Evolutionary conservation across 2,888 invertebrate genomes (phyloP), one percentile per base, ranked within the genome.

Genomic region (Drosophila neonasuta): DNA sequence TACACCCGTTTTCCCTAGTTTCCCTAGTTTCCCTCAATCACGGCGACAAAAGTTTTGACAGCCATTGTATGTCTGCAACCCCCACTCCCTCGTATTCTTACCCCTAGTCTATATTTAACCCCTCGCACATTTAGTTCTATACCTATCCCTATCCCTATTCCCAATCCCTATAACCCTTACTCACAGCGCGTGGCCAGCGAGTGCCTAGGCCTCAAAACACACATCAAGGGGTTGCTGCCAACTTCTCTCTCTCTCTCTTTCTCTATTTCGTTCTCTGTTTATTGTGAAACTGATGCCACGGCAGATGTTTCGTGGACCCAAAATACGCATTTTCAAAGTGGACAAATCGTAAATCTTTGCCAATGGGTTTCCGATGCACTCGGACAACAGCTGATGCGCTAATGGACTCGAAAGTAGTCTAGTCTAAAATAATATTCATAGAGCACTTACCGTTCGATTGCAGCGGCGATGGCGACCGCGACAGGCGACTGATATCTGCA

Each of bases 401-500:
- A 57, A 74, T 62, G 65, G 56, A 45, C 34, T 45, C 11, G 9
- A 54, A 32, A 41, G 52, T n/a, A 13, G 36, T 8, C 13, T 32
- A 45, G 51, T 64, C 58, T 32, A 36, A 63, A 30, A 49, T 56
- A 41, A 20, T 29, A 24, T 44, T 11, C 20, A 55, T 54, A 44
- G 24, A 34, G 48, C 46, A 92, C 94, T 92, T 91, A 95, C 95
- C 95, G 90, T 94, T 93, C 87, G 94, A 94, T 89, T 94, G 94
- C 79, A 95, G 95, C 87, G 96, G 95, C 87, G 95, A 95, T 72
- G 95, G 95, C 83, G 95, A 94, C 91, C 95, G 95, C 89, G 95
- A 95, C 89, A 95, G 91, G n/a, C n/a, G n/a, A n/a, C n/a, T n/a
- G n/a, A n/a, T n/a, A n/a, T n/a, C n/a, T n/a, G n/a, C n/a, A n/a